These are phyloP conservation scores for Luffia ferchaultella DNA, from an alignment of 2,888 invertebrate species.

Conservation along the genomic window DNA sequence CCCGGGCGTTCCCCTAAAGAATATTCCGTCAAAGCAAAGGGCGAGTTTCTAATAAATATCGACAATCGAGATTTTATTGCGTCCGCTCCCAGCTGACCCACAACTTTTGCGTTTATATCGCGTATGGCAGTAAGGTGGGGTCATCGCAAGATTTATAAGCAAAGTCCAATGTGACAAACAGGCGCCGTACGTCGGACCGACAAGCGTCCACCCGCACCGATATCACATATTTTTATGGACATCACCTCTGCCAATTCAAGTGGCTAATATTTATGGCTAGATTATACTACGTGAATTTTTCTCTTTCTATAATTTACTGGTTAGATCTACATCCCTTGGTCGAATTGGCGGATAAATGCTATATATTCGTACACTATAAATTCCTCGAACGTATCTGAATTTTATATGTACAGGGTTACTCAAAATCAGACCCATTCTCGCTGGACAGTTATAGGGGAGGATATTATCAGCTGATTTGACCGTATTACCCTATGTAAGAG, in stretches of 20 bases:
- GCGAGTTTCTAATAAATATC: constrained; percentile 32
- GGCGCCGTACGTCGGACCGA: not conserved
- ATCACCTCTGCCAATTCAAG: not conserved
- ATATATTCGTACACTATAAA: no score
- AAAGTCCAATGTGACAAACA: not conserved
- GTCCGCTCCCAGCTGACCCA: constrained; percentile 41
- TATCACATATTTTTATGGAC: not conserved
- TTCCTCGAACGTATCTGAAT: no score
- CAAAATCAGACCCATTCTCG: no score
- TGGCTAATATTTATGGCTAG: not conserved
- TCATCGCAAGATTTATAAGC: constrained; percentile 44
- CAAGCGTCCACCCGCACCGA: not conserved
- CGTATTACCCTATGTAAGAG: no score
- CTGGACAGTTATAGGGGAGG: no score
- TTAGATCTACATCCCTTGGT: no score
- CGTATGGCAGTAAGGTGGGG: constrained; percentile 31
- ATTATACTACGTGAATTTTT: not conserved
- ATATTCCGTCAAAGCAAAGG: constrained; percentile 4
- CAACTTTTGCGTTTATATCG: constrained; percentile 29
- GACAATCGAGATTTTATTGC: constrained; percentile 37
- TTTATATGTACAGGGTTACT: no score
- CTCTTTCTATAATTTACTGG: no score
- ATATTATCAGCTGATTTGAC: no score
- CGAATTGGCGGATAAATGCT: no score
- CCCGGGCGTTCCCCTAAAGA: no score